Percentiles rank a stretch among this genome's conserved stretches.
These are phyloP conservation scores for Thaumetopoea pityocampa DNA, from an alignment of 1,140 invertebrate genomes.

Conservation along the genomic window DNA sequence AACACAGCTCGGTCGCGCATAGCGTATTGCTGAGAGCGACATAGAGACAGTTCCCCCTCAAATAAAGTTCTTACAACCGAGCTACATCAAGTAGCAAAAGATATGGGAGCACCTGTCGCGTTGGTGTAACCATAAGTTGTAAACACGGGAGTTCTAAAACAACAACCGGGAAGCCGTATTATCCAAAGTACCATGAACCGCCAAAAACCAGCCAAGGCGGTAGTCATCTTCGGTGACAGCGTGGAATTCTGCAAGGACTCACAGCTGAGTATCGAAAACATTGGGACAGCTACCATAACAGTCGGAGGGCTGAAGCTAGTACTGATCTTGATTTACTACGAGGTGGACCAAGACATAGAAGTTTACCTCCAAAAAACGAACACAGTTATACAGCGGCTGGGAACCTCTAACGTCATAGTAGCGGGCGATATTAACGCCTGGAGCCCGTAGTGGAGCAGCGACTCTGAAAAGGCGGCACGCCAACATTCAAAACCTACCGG, in stretches of 20 bases:
- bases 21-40: no score
- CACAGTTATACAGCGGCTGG: neutral
- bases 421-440: constrained; percentile 35
- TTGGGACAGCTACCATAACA: constrained; percentile 12
- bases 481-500: constrained; percentile 22
- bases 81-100: constrained; percentile 7
- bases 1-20: no score
- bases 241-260: constrained; percentile 24
- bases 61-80: no score
- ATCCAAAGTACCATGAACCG: constrained; percentile 24
- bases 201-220: constrained; percentile 23
- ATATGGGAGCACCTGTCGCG: constrained; percentile 5
- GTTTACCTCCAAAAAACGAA: constrained; percentile 2
- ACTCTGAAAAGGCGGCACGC: constrained; percentile 21
- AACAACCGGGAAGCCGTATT: constrained; percentile 17
- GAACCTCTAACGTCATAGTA: constrained; percentile 15
- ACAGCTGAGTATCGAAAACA: constrained; percentile 24
- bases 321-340: constrained; percentile 26
- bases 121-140: constrained; percentile 29
- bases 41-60: no score
- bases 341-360: constrained; percentile 20
- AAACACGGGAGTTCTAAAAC: constrained; percentile 3
- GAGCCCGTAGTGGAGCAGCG: constrained; percentile 37
- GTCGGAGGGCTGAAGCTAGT: constrained; percentile 8
- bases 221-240: constrained; percentile 14